Evolutionary conservation across 2,888 invertebrate species (phyloP).

Genomic region (Macaria liturata): DNA sequence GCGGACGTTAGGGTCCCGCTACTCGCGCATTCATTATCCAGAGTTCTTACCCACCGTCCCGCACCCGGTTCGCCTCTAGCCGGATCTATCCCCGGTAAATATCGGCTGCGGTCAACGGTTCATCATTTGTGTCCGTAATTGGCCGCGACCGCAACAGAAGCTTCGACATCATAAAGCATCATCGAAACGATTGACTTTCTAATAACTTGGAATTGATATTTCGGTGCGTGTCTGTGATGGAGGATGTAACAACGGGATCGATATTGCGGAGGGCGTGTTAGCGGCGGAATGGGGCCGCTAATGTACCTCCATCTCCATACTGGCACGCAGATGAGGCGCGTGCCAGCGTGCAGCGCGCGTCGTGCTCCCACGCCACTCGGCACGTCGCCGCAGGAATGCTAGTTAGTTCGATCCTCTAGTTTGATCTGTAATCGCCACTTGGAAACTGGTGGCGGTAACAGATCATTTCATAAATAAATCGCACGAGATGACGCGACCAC

Average conservation of each 20-base stretch:
- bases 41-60: conserved; percentile 47
- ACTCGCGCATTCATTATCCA: too few species aligned
- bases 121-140: too few species aligned
- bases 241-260: conserved; percentile 27
- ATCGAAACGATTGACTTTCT: conserved; percentile 17
- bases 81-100: too few species aligned
- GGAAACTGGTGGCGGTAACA: not conserved
- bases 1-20: too few species aligned
- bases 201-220: conserved; percentile 10
- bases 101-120: too few species aligned
- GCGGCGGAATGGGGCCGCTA: conserved; percentile 29
- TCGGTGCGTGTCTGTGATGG: conserved; percentile 25
- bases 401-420: not conserved
- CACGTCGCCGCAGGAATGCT: conserved; percentile 15
- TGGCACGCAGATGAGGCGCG: not conserved
- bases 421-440: not conserved
- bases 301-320: conserved; percentile 31
- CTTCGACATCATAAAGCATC: conserved; percentile 1
- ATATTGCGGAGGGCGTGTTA: conserved; percentile 32
- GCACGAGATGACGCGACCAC: not conserved
- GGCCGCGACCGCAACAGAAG: conserved; percentile 16
- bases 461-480: not conserved
- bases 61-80: too few species aligned
- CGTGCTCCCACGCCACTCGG: conserved; percentile 1
- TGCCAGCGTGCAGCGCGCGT: not conserved